phyloP scores from a whole-genome alignment of 2,113 vertebrate species.

The Plecturocebus donacophilus region DNA sequence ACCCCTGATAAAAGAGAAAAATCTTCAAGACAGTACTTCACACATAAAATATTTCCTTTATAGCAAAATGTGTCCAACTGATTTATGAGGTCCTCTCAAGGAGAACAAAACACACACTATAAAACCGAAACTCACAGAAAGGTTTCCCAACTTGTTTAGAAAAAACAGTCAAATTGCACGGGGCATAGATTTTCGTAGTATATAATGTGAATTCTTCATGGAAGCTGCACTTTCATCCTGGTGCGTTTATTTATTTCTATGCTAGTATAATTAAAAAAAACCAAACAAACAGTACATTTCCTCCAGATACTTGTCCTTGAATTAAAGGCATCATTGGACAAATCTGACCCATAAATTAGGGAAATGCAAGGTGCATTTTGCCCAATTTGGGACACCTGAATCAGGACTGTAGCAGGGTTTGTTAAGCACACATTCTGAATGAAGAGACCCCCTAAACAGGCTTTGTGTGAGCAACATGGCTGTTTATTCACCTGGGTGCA shows the following conservation, averaged over 20 bases:
- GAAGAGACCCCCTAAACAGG: no score
- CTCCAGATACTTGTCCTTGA: constrained; percentile 39
- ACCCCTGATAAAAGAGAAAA: constrained; percentile 69
- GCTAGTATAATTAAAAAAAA: background rate
- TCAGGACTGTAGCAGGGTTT: background rate
- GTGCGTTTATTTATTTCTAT: background rate
- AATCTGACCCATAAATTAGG: background rate
- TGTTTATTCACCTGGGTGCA: no score
- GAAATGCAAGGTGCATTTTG: background rate
- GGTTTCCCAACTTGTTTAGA: constrained; percentile 12
- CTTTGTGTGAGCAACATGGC: no score
- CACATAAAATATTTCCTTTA: constrained; percentile 70
- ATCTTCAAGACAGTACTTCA: constrained; percentile 68
- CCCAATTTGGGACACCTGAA: background rate
- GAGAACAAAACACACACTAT: constrained; percentile 78
- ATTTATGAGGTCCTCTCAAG: constrained; percentile 80
- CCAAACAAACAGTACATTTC: background rate
- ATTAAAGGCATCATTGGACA: background rate
- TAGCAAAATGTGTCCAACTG: constrained; percentile 79
- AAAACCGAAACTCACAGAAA: constrained; percentile 71
- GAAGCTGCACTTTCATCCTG: background rate
- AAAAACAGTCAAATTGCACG: background rate
- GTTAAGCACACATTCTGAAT: no score
- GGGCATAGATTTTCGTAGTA: background rate
- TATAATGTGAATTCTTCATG: constrained; percentile 41